Conservation (phyloP, 2,888 invertebrate species). For the Cerastoderma edule region DNA sequence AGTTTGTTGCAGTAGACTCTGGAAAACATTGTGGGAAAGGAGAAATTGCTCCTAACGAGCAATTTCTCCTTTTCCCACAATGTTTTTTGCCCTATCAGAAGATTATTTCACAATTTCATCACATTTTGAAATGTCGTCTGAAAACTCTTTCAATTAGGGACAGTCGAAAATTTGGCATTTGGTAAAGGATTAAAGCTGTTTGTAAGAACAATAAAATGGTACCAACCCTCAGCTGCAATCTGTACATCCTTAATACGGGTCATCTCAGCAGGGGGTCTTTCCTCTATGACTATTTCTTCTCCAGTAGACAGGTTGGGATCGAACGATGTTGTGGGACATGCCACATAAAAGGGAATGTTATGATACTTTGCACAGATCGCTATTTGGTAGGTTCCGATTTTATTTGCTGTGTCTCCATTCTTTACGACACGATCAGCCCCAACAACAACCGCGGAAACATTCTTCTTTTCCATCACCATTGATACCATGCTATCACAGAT, state of each 20-base stretch:
- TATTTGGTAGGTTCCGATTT: conserved; percentile 93
- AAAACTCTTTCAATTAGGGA: no score
- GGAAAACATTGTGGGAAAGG: no score
- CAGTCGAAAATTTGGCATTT: no score
- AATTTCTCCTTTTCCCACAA: no score
- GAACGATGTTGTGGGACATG: conserved; percentile 95
- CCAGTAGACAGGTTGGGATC: conserved; percentile 92
- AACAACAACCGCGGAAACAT: conserved; percentile 96
- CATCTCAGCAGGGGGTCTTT: conserved; percentile 95
- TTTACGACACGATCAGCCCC: conserved; percentile 98
- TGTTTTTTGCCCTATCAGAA: no score
- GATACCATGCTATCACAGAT: conserved; percentile 98
- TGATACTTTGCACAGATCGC: conserved; percentile 96
- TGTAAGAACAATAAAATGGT: background rate
- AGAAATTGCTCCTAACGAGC: no score
- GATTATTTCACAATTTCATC: no score
- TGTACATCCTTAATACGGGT: conserved; percentile 93
- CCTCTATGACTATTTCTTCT: conserved; percentile 95
- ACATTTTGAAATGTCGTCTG: no score
- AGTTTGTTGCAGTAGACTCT: no score
- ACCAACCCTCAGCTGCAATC: conserved; percentile 93
- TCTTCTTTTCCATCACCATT: conserved; percentile 92
- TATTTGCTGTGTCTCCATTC: conserved; percentile 99
- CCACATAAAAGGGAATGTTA: conserved; percentile 96
- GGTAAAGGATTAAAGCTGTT: no score